Base-by-base conservation (phyloP, 2,113 vertebrate genomes). In the Carettochelys insculpta region DNA sequence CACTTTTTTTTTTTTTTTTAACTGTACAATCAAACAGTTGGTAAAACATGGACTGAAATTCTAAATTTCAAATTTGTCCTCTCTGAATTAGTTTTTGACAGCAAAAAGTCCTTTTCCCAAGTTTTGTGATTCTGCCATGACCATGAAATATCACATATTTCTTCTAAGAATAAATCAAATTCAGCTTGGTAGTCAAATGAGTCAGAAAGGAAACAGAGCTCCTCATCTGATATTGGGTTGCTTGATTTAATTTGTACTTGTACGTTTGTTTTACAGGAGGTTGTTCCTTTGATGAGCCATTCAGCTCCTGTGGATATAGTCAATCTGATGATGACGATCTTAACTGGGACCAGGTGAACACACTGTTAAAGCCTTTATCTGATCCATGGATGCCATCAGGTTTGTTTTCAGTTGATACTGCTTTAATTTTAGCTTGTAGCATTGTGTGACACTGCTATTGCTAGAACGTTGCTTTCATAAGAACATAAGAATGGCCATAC, bases 371-470 rank as follows among this genome's bases (percentile, higher is more conserved):
- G 93, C 97, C 98, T 1, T 97, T 98, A 34, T 97, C 97, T 5
- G 98, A 98, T 91, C 98, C 98, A 5, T 99, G 99, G 98, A 98
- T 99, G 98, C 99, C 99, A 85, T 98, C 98, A 95, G 99, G 99
- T 99, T 97, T 96, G 98, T 90, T 83, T 87, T 87, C 6, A 38
- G 54, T 91, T 95, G 76, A 14, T 52, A 94, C 92, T 85, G 6
- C 91, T 92, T 82, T 77, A 87, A 71, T 82, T 89, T 3, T 3
- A 50, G 3, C 1, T 83, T 58, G 1, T 19, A 79, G 6, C 5
- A 2, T 77, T 68, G 68, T 13, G 27, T 88, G 50, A 25, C 13
- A 22, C 34, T 51, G 24, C 25, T 86, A 1, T 52, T 82, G 3
- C 73, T 88, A 53, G 54, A 85, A 34, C 43, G 6, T 20, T 83